Base-by-base conservation (phyloP, 2,888 invertebrate genomes). In the Eupithecia dodoneata region DNA sequence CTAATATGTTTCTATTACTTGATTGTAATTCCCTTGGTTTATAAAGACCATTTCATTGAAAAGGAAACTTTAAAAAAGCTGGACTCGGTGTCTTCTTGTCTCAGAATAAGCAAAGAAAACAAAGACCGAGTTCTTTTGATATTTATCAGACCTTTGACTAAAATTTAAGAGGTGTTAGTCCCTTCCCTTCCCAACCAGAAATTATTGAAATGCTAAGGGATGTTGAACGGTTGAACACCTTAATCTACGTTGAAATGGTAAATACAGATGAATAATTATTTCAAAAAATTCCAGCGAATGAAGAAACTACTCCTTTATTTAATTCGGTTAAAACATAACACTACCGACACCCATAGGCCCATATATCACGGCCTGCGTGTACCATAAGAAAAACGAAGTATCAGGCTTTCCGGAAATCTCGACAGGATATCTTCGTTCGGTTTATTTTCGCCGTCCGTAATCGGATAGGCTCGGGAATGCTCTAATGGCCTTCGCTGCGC, bases 391-490 rank as follows among this genome's bases (percentile, higher is more conserved):
- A 74, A 75, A 75, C 63, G n/a, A 74, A 76, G 47, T 59, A 71
- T 63, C 70, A 74, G 52, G 41, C 67, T 79, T 79, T 80, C 76
- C 76, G 77, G 78, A 80, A 77, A 81, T 81, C 81, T 55, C 41
- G 72, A 63, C 72, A 78, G 69, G 78, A 76, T 76, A 81, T 80
- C 81, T 80, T 73, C 59, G 76, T 70, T 73, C 74, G 75, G 73
- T 81, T 80, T 78, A 77, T 77, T 81, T 78, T 83, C 83, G 84
- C 84, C 82, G 81, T 71, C 72, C 73, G 76, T 81, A 81, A 84
- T 83, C 83, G 73, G 78, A 78, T 78, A 75, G 77, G 59, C 65
- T 70, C 76, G 72, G 71, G 83, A 85, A 80, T 77, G 82, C 81
- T 83, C 84, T 85, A 87, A 86, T 83, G 84, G 83, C 42, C 70